These are phyloP conservation scores for Gallinago jamesoni DNA, from an alignment of 2,113 vertebrate genomes.

Conservation along the genomic window DNA sequence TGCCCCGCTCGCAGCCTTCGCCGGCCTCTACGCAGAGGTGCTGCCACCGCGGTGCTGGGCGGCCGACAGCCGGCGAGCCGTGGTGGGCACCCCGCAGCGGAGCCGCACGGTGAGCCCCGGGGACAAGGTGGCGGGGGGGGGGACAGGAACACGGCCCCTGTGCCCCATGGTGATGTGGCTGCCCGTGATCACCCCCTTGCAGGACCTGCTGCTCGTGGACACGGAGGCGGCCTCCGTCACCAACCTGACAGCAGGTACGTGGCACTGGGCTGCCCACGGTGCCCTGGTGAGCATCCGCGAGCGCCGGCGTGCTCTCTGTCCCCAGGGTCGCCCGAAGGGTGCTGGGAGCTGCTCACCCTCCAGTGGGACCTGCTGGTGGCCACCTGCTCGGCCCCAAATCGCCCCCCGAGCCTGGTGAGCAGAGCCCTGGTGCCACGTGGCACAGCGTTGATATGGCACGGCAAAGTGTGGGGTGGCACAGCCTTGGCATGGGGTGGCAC, in stretches of 20 bases:
- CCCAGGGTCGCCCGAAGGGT: slow-evolving; percentile 66
- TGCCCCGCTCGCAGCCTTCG: slow-evolving; percentile 74
- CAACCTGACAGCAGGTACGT: slow-evolving; percentile 69
- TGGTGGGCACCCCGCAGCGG: slow-evolving; percentile 83
- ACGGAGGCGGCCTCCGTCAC: slow-evolving; percentile 14
- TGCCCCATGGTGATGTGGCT: rapidly evolving
- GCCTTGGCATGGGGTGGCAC: neutral
- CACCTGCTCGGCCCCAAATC: slow-evolving; percentile 85
- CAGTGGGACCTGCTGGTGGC: slow-evolving; percentile 89
- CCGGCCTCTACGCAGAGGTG: slow-evolving; percentile 83
- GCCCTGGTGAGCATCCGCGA: rapidly evolving
- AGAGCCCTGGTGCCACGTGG: rapidly evolving
- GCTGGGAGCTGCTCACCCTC: slow-evolving; percentile 83
- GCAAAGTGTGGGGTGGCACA: neutral
- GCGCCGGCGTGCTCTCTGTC: rapidly evolving
- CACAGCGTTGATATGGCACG: rapidly evolving
- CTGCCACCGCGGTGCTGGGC: slow-evolving; percentile 89
- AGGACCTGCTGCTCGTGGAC: slow-evolving; percentile 79
- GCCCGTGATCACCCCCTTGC: neutral
- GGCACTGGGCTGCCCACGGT: rapidly evolving
- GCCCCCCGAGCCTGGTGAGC: slow-evolving; percentile 84
- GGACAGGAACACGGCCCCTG: rapidly evolving
- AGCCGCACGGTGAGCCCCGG: slow-evolving; percentile 79
- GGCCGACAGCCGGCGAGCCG: slow-evolving; percentile 83
- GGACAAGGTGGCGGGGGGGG: neutral